These are phyloP conservation scores for Acridotheres tristis DNA, from an alignment of 2,797 vertebrate genomes.

Conservation along the genomic window DNA sequence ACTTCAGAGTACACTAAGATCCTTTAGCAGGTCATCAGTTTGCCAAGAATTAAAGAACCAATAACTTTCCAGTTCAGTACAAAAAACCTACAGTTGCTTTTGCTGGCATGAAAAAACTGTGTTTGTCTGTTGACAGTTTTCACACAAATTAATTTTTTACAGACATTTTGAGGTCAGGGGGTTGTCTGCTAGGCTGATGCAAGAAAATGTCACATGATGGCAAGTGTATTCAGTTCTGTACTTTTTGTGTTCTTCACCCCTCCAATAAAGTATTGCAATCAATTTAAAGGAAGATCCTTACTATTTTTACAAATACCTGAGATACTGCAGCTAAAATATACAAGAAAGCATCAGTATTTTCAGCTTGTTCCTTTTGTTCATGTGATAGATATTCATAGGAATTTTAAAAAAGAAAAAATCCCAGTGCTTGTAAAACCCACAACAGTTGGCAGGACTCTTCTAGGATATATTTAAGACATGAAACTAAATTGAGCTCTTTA, in stretches of 20 bases:
- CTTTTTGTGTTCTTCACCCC: not conserved
- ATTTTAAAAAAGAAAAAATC: not conserved
- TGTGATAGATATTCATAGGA: not conserved
- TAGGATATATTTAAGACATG: not conserved
- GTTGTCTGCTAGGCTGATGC: not conserved
- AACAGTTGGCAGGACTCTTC: not conserved
- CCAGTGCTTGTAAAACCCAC: not conserved
- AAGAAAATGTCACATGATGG: not conserved
- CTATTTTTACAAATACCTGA: not conserved
- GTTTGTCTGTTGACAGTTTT: not conserved
- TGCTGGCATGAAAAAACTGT: not conserved
- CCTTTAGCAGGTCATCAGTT: not conserved
- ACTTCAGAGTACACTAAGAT: not conserved
- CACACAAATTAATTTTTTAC: not conserved
- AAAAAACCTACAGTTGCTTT: not conserved
- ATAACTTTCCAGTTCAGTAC: not conserved
- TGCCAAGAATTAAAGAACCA: not conserved
- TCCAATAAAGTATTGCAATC: not conserved
- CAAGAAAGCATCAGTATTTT: not conserved
- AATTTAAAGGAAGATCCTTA: not conserved
- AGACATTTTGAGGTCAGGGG: not conserved
- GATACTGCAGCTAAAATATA: not conserved
- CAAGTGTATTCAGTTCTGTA: not conserved
- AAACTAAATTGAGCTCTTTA: not conserved
- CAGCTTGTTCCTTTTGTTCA: not conserved